A percentile compares a stretch with the other conserved stretches of the same genome.
phyloP scores from a whole-genome alignment of 2,888 invertebrate species.

The Pyrgus malvae region DNA sequence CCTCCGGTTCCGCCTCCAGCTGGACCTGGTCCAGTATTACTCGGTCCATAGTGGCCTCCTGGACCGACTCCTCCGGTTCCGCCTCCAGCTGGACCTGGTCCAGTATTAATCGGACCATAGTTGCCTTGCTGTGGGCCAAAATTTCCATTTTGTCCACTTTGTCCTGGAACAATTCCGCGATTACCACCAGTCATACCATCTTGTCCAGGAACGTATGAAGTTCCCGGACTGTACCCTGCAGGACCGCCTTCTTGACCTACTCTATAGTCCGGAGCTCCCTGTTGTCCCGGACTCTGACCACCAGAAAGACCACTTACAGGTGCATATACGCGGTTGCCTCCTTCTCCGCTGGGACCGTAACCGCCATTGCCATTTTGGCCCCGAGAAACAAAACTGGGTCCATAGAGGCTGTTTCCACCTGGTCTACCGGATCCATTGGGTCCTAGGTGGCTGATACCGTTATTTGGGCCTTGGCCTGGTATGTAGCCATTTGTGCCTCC shows the following conservation, averaged over 20 bases:
- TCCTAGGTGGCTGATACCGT: not conserved
- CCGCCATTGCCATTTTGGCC: conserved; percentile 20
- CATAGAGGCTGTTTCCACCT: conserved; percentile 9
- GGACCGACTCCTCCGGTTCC: no score
- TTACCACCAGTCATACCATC: no score
- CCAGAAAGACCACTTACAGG: not conserved
- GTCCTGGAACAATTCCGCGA: conserved; percentile 1
- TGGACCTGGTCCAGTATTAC: no score
- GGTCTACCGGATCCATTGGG: not conserved
- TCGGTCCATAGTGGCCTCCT: no score
- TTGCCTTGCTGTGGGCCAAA: no score
- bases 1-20: no score
- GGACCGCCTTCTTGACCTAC: not conserved
- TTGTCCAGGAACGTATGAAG: not conserved
- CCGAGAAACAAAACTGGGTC: not conserved
- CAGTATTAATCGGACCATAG: no score
- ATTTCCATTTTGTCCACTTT: not conserved
- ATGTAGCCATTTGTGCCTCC: conserved; percentile 34
- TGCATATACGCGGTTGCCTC: no score
- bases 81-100: no score
- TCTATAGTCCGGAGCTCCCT: conserved; percentile 9
- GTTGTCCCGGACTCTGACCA: not conserved
- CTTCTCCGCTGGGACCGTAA: conserved; percentile 2
- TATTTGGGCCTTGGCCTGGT: conserved; percentile 14
- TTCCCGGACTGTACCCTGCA: not conserved